phyloP scores from a whole-genome alignment of 2,113 vertebrate species.

The Saccopteryx bilineata region DNA sequence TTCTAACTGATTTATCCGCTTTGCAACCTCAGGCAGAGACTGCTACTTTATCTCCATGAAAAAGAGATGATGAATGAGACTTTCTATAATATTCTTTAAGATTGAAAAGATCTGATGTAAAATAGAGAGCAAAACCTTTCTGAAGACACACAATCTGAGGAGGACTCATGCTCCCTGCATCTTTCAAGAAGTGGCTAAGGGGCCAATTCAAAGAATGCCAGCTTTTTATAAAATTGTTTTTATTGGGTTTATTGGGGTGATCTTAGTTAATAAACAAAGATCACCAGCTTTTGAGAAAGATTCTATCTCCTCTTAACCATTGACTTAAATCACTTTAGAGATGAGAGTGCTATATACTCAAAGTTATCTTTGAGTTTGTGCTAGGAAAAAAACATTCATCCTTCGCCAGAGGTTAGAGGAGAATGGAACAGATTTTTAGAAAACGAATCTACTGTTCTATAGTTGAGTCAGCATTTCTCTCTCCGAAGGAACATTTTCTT shows the following conservation, averaged over 20 bases:
- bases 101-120: not conserved
- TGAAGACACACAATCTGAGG: not conserved
- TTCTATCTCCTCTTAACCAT: not conserved
- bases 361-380: slow-evolving; percentile 1
- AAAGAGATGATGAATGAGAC: slow-evolving; percentile 46
- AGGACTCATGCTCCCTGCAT: not conserved
- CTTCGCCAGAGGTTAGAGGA: not conserved
- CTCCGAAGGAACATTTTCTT: not conserved
- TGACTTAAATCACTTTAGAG: not conserved
- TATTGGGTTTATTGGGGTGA: too few species aligned
- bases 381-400: not conserved
- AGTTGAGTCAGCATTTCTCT: not conserved
- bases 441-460: not conserved
- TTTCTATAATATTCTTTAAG: slow-evolving; percentile 22
- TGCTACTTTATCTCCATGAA: not conserved
- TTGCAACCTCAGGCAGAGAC: slow-evolving; percentile 16
- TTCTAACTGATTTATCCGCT: slow-evolving; percentile 1
- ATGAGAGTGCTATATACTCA: not conserved
- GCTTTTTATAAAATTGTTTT: not conserved
- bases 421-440: not conserved
- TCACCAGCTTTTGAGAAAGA: not conserved
- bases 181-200: not conserved
- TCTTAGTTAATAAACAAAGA: not conserved
- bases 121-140: slow-evolving; percentile 39
- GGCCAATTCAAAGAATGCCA: not conserved